Percentiles rank a stretch among this genome's conserved stretches.
Conservation (phyloP, 2,797 vertebrate genomes). For the Neosilurus mollespiculum region DNA sequence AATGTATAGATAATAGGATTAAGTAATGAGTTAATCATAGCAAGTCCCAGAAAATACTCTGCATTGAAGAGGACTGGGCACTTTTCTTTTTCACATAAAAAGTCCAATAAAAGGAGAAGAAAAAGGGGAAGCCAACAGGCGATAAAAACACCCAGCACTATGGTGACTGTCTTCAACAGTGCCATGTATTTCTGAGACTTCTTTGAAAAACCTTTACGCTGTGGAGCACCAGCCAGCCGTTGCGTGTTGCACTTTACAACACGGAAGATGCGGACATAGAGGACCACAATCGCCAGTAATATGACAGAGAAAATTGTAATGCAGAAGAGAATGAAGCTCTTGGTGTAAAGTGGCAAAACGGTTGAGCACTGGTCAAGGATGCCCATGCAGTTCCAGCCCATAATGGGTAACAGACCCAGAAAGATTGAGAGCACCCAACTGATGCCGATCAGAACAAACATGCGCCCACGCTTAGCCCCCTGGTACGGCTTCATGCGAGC, state of each 20-base stretch:
- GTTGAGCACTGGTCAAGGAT: constrained; percentile 81
- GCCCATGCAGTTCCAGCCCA: constrained; percentile 89
- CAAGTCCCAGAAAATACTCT: constrained; percentile 86
- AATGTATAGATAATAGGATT: constrained; percentile 93
- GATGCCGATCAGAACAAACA: constrained; percentile 78
- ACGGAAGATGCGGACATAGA: constrained; percentile 84
- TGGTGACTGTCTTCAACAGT: constrained; percentile 85
- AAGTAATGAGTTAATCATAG: constrained; percentile 87
- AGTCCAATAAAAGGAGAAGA: constrained; percentile 82
- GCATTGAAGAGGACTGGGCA: constrained; percentile 81
- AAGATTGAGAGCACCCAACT: constrained; percentile 82
- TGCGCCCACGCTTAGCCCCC: constrained; percentile 79
- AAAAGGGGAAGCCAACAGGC: constrained; percentile 88
- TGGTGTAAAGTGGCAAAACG: constrained; percentile 84
- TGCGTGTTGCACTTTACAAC: constrained; percentile 82
- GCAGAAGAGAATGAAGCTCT: constrained; percentile 86
- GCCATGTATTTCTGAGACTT: constrained; percentile 84
- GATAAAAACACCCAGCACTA: constrained; percentile 86
- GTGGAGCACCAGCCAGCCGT: constrained; percentile 61
- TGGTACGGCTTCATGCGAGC: constrained; percentile 84
- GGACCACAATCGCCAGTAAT: constrained; percentile 81
- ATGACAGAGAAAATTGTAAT: constrained; percentile 78
- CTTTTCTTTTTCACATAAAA: constrained; percentile 68
- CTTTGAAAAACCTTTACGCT: constrained; percentile 68
- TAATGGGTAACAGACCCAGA: constrained; percentile 80